phyloP scores from a whole-genome alignment of 2,113 vertebrate species.

The Nesoenas mayeri region DNA sequence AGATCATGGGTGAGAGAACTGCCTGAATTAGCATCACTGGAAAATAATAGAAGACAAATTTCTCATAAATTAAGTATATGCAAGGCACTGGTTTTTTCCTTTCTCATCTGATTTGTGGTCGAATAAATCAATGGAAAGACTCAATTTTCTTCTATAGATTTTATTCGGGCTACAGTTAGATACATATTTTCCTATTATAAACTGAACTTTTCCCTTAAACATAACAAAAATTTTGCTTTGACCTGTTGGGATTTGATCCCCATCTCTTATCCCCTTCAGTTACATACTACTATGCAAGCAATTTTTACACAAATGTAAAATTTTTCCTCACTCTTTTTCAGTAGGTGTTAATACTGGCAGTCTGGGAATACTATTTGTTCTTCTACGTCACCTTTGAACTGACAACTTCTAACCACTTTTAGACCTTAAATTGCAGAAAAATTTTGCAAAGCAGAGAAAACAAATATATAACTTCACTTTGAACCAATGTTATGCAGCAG shows the following conservation, averaged over 20 bases:
- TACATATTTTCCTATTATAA: neutral
- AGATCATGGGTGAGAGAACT: neutral
- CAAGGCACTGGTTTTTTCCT: neutral
- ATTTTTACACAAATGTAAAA: neutral
- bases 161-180: neutral
- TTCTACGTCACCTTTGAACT: neutral
- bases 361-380: neutral
- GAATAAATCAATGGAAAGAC: neutral
- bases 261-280: fast-evolving
- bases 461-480: neutral
- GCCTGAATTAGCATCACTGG: neutral
- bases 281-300: neutral
- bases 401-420: neutral
- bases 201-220: neutral
- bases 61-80: neutral
- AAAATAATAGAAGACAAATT: neutral
- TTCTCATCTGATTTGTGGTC: neutral
- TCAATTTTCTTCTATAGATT: fast-evolving
- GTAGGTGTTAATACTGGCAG: neutral
- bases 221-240: neutral
- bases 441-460: neutral
- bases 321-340: neutral
- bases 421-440: neutral
- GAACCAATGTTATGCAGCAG: neutral
- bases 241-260: neutral